phyloP scores from a whole-genome alignment of 2,113 vertebrate species.

The Myodes glareolus region DNA sequence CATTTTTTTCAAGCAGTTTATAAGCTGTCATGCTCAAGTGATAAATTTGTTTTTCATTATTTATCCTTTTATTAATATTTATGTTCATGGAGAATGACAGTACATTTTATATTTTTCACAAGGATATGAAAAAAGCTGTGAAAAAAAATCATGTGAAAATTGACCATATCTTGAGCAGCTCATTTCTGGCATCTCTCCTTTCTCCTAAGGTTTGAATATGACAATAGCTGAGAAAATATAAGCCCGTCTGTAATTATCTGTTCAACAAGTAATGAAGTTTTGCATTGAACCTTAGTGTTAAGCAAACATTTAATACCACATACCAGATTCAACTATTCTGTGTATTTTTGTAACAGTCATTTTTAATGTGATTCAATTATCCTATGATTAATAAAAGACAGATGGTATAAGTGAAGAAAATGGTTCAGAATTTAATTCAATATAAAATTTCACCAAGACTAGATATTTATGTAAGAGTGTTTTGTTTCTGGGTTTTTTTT shows the following conservation, averaged over 20 bases:
- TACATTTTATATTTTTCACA: background rate
- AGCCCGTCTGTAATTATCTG: background rate
- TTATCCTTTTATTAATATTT: background rate
- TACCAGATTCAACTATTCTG: background rate
- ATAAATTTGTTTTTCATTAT: constrained; percentile 4
- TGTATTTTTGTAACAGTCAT: background rate
- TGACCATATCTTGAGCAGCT: background rate
- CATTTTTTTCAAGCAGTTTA: background rate
- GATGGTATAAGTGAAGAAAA: background rate
- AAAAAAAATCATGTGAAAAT: background rate
- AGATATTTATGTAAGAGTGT: background rate
- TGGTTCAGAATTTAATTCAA: background rate
- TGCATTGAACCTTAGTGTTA: background rate
- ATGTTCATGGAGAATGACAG: constrained; percentile 5
- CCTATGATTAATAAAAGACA: background rate
- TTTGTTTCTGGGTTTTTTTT: background rate
- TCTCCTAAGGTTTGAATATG: background rate
- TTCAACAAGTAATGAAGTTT: background rate
- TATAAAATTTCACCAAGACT: background rate
- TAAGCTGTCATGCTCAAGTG: background rate
- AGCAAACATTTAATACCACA: constrained; percentile 3
- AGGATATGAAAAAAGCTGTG: background rate
- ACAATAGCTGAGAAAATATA: background rate
- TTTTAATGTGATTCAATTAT: background rate
- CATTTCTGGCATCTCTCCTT: background rate